Evolutionary conservation across 2,888 invertebrate species (phyloP), one percentile per base, ranked within the genome.

Genomic region (Euplagia quadripunctaria): DNA sequence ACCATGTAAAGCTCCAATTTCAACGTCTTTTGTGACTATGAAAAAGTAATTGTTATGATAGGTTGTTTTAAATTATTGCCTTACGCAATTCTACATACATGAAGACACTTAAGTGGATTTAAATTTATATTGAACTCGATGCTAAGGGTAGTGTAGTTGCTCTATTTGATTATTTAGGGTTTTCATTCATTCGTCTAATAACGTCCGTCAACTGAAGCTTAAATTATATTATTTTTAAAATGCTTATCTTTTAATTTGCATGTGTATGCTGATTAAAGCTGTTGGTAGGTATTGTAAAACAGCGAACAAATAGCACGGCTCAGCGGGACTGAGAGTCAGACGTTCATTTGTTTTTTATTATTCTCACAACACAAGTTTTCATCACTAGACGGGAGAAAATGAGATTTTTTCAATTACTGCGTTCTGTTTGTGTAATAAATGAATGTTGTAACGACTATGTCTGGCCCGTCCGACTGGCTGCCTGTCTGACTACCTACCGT

Each of bases 321-420:
- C 67, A 72, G 65, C 75, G 75, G 78, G 75, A 70, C 68, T 74
- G 81, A 80, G 73, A 70, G 84, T 79, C 83, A 86, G 84, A 82
- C 81, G 76, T 75, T 80, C 80, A 81, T 84, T 86, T 84, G 80
- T 82, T 82, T 87, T 85, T 84, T 86, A 82, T 81, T 85, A 86
- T 85, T 82, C 82, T 74, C 80, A 79, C 81, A 76, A 82, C 84
- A 83, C 89, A 91, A 90, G 88, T 91, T 90, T 90, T 86, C 86
- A 82, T 88, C 88, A 89, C 88, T 89, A 90, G 90, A 86, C 87
- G 86, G 84, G 86, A 83, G 85, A 84, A 91, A 91, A 92, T 92
- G 90, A 93, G 91, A 91, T 89, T 91, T 93, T 94, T 94, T 90
- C 93, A 94, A 94, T 94, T 93, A 94, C 88, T 81, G 84, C 85